Evolutionary conservation across 2,797 vertebrate genomes (phyloP), one percentile per base, ranked within the genome.

Genomic region (Phaenicophaeus curvirostris): DNA sequence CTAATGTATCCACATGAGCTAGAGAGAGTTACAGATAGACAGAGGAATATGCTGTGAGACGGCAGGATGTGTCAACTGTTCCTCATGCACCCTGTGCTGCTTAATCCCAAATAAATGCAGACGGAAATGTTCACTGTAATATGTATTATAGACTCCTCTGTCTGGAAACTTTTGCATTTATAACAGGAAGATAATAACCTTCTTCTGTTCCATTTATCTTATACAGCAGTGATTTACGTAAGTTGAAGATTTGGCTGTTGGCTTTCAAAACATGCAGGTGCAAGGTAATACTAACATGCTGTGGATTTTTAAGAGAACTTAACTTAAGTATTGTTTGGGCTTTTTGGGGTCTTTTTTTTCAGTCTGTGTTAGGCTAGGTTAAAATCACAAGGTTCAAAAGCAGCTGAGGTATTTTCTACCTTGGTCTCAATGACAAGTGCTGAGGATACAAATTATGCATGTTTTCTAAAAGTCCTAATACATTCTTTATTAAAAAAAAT

Each of bases 401-500:
- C 39, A 78, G 30, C 20, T 61, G 51, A 78, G 12, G 8, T 23
- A 23, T 75, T 81, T 85, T 37, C 35, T 78, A 8, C 19, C 12
- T 30, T 0, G 0, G 9, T 39, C 27, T 51, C 14, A 59, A 16
- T 46, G 15, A 11, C 8, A 65, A 71, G 13, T 3, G 4, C 2
- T 41, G 44, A 50, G 4, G 27, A 69, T 46, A 58, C 30, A 65
- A 71, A 63, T 44, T 11, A 57, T 13, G 3, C 19, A 11, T 61
- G 6, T 24, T 78, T 89, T 85, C 65, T n/a, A 59, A 55, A 5
- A 39, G 30, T 55, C 8, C 15, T 33, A 10, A 14, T 55, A 28
- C 10, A 55, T 53, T 71, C 2, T n/a, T 89, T 46, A 13, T 13
- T 48, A 11, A 15, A 67, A 74, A 59, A 65, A 19, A 16, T 23